phyloP scores from a whole-genome alignment of 1,140 invertebrate species.

The Parasteatoda tepidariorum region DNA sequence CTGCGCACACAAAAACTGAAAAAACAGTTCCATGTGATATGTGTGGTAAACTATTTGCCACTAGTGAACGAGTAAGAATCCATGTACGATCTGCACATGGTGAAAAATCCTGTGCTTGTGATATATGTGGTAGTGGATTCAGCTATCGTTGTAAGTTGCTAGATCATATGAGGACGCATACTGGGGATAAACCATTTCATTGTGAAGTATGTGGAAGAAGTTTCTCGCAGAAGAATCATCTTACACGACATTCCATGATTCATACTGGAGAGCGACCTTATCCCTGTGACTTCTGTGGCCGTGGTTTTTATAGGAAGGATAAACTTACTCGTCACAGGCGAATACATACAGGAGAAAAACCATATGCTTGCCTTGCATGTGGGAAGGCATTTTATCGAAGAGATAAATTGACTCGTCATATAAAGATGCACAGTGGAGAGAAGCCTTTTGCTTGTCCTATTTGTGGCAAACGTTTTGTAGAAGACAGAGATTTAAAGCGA shows the following conservation, averaged over 20 bases:
- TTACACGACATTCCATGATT: constrained; percentile 71
- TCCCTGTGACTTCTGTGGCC: constrained; percentile 85
- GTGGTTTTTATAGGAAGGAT: constrained; percentile 90
- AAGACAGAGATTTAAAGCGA: constrained; percentile 55
- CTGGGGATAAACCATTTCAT: constrained; percentile 65
- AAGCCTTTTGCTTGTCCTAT: constrained; percentile 58
- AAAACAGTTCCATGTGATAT: constrained; percentile 62
- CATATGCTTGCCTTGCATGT: constrained; percentile 61
- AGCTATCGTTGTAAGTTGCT: constrained; percentile 63
- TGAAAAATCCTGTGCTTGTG: constrained; percentile 64
- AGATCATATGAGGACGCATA: constrained; percentile 65
- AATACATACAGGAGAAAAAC: constrained; percentile 83
- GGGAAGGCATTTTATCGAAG: constrained; percentile 62
- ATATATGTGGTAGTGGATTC: constrained; percentile 65
- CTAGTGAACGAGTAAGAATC: constrained; percentile 60
- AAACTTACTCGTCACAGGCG: constrained; percentile 82
- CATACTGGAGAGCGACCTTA: constrained; percentile 92
- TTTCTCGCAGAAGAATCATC: constrained; percentile 66
- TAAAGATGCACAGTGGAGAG: constrained; percentile 77
- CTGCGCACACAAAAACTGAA: constrained; percentile 62
- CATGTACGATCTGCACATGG: constrained; percentile 63
- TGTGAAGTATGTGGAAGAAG: constrained; percentile 65
- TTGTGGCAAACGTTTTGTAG: constrained; percentile 64
- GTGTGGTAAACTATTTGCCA: constrained; percentile 63
- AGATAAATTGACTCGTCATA: constrained; percentile 73